Percentiles rank a stretch among this genome's conserved stretches.
phyloP scores from a whole-genome alignment of 2,888 invertebrate genomes.

The Cybosia mesomella region DNA sequence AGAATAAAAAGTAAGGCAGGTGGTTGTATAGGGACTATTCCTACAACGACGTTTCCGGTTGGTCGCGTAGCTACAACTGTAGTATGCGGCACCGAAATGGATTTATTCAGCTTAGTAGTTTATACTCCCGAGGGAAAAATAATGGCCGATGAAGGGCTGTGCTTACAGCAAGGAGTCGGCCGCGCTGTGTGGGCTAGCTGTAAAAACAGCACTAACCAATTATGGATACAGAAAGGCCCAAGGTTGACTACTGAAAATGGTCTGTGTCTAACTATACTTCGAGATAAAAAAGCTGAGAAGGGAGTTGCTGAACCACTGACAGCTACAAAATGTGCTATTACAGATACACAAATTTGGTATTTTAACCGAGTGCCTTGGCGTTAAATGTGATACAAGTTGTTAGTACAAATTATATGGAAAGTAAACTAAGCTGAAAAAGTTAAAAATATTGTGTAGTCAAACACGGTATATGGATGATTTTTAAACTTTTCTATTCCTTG shows the following conservation, averaged over 20 bases:
- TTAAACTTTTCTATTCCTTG: background rate
- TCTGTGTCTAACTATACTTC: constrained; percentile 69
- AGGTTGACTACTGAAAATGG: constrained; percentile 71
- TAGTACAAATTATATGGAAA: constrained; percentile 45
- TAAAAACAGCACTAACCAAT: constrained; percentile 88
- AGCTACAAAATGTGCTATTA: constrained; percentile 85
- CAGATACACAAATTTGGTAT: constrained; percentile 89
- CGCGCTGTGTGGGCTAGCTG: constrained; percentile 91
- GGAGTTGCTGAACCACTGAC: constrained; percentile 80
- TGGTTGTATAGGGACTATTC: constrained; percentile 71
- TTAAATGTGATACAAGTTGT: constrained; percentile 49
- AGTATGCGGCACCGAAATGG: constrained; percentile 87
- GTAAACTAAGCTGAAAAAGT: background rate
- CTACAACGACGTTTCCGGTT: constrained; percentile 88
- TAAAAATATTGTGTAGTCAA: background rate
- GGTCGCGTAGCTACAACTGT: constrained; percentile 90
- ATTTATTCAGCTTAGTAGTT: constrained; percentile 90
- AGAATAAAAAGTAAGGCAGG: constrained; percentile 88
- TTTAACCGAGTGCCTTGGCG: constrained; percentile 90
- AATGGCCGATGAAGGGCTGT: constrained; percentile 96
- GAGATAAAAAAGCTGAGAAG: constrained; percentile 55
- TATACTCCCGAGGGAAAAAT: constrained; percentile 90
- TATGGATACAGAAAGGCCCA: constrained; percentile 88
- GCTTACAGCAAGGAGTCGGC: constrained; percentile 90
- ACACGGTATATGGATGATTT: background rate